Percentiles rank a stretch among this genome's conserved stretches.
Evolutionary conservation across 1,140 invertebrate species (phyloP).

Genomic region (Rhopalosiphum padi): DNA sequence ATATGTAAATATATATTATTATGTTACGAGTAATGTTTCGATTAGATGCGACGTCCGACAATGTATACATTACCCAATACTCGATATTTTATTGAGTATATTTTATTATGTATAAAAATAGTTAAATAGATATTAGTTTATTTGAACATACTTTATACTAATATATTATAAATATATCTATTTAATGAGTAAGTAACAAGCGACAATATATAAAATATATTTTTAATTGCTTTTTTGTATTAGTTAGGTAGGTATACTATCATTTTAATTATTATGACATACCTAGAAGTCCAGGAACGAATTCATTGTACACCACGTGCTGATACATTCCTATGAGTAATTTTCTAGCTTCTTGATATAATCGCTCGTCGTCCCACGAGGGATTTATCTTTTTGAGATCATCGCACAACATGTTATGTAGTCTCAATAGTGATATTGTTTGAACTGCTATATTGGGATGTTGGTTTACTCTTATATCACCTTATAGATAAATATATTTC

Average conservation of each 20-base stretch:
- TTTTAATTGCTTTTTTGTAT: no score
- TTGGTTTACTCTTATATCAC: slow-evolving; percentile 82
- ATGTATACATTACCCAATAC: no score
- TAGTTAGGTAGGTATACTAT: no score
- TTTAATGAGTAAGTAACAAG: no score
- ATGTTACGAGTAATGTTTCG: neutral
- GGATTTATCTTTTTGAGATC: slow-evolving; percentile 71
- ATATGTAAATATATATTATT: neutral
- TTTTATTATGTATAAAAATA: no score
- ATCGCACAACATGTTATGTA: slow-evolving; percentile 85
- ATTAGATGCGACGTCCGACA: no score
- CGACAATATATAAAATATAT: neutral
- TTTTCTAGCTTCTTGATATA: slow-evolving; percentile 82
- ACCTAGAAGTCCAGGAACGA: slow-evolving; percentile 81
- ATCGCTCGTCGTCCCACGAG: slow-evolving; percentile 74
- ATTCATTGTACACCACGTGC: slow-evolving; percentile 89
- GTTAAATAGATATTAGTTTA: no score
- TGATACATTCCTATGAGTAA: slow-evolving; percentile 86
- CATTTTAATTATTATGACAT: neutral
- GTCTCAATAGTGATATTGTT: slow-evolving; percentile 82
- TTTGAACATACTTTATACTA: no score
- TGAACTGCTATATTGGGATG: slow-evolving; percentile 81
- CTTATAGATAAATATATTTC: slow-evolving; percentile 62
- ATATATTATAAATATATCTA: no score
- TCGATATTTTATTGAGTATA: no score